phyloP scores from a whole-genome alignment of 2,888 invertebrate species.

The Sericinus montela region DNA sequence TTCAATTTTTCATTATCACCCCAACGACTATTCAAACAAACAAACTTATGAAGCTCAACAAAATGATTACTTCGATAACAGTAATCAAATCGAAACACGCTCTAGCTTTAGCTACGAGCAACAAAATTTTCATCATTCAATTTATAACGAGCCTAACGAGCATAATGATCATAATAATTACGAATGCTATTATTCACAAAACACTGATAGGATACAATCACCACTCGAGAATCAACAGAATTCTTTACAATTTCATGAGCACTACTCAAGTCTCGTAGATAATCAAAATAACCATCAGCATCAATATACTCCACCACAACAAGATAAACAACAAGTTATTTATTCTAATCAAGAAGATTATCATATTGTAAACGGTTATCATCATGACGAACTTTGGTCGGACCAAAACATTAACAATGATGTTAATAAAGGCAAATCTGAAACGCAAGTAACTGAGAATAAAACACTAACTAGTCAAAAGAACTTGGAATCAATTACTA shows the following conservation, averaged over 20 bases:
- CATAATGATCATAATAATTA: not conserved
- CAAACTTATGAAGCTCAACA: conserved; percentile 1
- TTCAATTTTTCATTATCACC: not conserved
- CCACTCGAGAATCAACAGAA: not conserved
- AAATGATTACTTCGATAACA: not conserved
- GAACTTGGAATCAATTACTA: conserved; percentile 19
- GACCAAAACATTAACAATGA: not conserved
- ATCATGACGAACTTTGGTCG: not conserved
- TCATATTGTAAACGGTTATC: not conserved
- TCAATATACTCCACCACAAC: not conserved
- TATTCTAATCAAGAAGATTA: not conserved
- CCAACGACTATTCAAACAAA: not conserved
- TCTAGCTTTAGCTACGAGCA: conserved; percentile 1
- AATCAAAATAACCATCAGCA: not conserved
- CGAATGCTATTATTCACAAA: not conserved
- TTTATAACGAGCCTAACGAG: not conserved
- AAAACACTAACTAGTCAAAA: conserved; percentile 5
- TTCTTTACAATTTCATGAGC: not conserved
- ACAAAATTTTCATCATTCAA: not conserved
- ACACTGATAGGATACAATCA: not conserved
- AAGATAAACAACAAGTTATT: not conserved
- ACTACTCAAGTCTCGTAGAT: not conserved
- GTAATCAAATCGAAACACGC: not conserved
- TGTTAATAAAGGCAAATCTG: not conserved
- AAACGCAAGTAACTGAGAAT: not conserved